Conservation (phyloP, 1,140 invertebrate species). For the Carcinoscorpius rotundicauda region DNA sequence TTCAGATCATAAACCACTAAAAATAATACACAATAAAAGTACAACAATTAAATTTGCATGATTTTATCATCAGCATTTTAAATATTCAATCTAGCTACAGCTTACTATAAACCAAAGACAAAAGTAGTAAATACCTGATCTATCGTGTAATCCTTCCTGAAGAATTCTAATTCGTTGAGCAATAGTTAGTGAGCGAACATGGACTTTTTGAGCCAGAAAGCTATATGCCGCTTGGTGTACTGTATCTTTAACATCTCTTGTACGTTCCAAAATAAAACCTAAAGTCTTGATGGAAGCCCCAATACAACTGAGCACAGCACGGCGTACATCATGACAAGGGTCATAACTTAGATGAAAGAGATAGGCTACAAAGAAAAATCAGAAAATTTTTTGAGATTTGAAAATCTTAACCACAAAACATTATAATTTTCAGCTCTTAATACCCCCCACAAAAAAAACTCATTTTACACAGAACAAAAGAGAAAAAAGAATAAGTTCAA, state of each 20-base stretch:
- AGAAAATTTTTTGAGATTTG: not conserved
- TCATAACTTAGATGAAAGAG: conserved; percentile 62
- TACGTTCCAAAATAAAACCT: conserved; percentile 49
- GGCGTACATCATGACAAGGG: conserved; percentile 55
- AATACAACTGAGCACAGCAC: conserved; percentile 49
- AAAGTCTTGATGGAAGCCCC: conserved; percentile 49
- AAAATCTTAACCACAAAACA: not conserved
- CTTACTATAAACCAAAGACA: too few relatives aligned
- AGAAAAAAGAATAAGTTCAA: too few relatives aligned
- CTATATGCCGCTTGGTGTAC: conserved; percentile 55
- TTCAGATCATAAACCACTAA: too few relatives aligned
- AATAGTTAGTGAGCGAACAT: conserved; percentile 51
- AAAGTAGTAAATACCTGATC: conserved; percentile 32
- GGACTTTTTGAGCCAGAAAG: conserved; percentile 51
- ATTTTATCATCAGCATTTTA: too few relatives aligned
- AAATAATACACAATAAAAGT: too few relatives aligned
- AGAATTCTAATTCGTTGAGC: conserved; percentile 50
- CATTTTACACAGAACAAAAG: too few relatives aligned
- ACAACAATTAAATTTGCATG: too few relatives aligned
- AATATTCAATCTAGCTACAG: too few relatives aligned
- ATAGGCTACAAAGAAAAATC: conserved; percentile 43
- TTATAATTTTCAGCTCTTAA: too few relatives aligned
- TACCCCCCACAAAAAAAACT: too few relatives aligned
- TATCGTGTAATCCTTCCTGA: conserved; percentile 51
- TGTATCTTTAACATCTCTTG: conserved; percentile 56